A percentile compares a stretch with the other conserved stretches of the same genome.
phyloP scores from a whole-genome alignment of 2,113 vertebrate species.

The Agapornis roseicollis region DNA sequence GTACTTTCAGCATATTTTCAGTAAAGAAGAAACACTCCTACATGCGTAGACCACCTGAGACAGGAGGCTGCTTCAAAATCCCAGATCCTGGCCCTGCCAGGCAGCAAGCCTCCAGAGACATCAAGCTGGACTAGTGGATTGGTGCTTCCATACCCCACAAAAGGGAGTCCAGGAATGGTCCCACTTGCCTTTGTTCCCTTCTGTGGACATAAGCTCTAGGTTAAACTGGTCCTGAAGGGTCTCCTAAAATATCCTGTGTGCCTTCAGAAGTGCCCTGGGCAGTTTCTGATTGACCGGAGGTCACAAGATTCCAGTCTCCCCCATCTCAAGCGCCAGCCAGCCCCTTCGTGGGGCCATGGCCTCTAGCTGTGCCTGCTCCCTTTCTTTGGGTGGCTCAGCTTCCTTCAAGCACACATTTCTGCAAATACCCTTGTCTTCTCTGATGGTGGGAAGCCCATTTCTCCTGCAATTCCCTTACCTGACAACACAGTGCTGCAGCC shows the following conservation, averaged over 20 bases:
- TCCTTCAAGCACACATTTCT: accelerated
- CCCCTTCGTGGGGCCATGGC: accelerated
- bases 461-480: not conserved
- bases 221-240: not conserved
- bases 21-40: not conserved
- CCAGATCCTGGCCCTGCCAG: not conserved
- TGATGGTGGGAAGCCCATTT: not conserved
- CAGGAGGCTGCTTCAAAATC: not conserved
- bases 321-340: not conserved
- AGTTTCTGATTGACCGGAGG: not conserved
- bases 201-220: not conserved
- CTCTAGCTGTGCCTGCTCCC: not conserved
- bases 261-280: accelerated
- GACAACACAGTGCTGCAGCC: too few species aligned
- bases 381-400: not conserved
- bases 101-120: not conserved
- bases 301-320: not conserved
- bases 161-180: not conserved
- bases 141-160: accelerated
- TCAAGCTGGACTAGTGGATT: too few species aligned
- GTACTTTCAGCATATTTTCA: not conserved
- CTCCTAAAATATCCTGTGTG: not conserved
- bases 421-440: not conserved
- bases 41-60: not conserved
- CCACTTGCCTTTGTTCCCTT: accelerated